Percentiles rank a stretch among this genome's conserved stretches.
Conservation (phyloP, 2,797 vertebrate genomes). For the Champsocephalus esox region DNA sequence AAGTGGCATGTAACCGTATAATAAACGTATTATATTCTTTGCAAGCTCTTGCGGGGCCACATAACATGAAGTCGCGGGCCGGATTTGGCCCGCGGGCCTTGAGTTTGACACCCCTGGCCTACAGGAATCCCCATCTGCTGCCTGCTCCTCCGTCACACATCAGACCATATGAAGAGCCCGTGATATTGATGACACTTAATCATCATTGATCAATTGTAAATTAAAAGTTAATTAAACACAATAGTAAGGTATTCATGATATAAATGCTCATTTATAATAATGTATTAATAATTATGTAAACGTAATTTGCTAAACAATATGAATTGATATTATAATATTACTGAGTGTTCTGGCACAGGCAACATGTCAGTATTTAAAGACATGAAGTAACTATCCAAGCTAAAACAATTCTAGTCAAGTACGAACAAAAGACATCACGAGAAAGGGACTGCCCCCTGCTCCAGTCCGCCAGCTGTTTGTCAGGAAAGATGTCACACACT, state of each 20-base stretch:
- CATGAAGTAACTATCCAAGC: not conserved
- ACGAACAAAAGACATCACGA: not conserved
- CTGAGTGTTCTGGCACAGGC: not conserved
- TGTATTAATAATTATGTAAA: too few species aligned
- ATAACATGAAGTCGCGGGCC: too few species aligned
- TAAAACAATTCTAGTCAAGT: not conserved
- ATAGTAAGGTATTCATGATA: too few species aligned
- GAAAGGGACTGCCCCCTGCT: not conserved
- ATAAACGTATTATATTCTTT: too few species aligned
- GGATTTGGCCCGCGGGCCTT: too few species aligned
- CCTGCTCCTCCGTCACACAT: not conserved
- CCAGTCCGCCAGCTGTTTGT: not conserved
- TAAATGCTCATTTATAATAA: too few species aligned
- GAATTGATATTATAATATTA: not conserved
- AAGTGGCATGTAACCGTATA: too few species aligned
- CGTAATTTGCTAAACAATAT: too few species aligned
- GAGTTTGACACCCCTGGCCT: not conserved
- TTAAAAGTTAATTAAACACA: too few species aligned
- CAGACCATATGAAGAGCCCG: not conserved
- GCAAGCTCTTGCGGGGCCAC: too few species aligned
- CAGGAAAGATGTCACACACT: not conserved
- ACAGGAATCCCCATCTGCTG: not conserved
- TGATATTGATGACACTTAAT: not conserved
- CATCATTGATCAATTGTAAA: too few species aligned
- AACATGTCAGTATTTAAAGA: not conserved